Evolutionary conservation across 2,113 vertebrate species (phyloP).

Genomic region (Bolborhynchus lineola): DNA sequence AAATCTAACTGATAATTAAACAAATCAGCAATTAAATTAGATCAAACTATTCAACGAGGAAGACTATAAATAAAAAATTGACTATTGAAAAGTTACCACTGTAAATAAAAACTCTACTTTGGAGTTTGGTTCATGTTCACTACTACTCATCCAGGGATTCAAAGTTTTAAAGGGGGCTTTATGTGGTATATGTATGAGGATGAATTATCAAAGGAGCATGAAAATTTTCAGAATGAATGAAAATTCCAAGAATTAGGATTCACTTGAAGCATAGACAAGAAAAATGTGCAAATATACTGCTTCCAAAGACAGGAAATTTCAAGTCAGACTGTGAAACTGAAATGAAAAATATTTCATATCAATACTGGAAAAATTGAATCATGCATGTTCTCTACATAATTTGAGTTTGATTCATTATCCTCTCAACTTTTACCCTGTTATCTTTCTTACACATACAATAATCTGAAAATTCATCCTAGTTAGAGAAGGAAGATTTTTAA

Average conservation of each 20-base stretch:
- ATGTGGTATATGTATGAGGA: not conserved
- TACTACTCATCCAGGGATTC: not conserved
- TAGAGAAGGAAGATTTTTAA: not conserved
- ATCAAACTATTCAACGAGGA: not conserved
- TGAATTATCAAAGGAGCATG: not conserved
- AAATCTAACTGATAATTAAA: not conserved
- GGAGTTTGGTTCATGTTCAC: not conserved
- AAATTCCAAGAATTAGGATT: slow-evolving; percentile 20
- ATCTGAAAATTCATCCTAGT: not conserved
- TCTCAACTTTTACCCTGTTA: not conserved
- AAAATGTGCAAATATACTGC: not conserved
- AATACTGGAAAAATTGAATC: slow-evolving; percentile 17
- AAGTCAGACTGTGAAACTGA: not conserved
- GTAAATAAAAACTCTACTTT: not conserved
- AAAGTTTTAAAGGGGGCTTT: not conserved
- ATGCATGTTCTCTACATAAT: not conserved
- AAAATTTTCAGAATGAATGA: not conserved
- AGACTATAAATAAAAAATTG: not conserved
- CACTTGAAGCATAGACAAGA: not conserved
- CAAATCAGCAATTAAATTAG: not conserved
- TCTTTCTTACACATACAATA: not conserved
- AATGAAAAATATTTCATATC: not conserved
- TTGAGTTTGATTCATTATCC: not conserved
- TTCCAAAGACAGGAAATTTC: not conserved
- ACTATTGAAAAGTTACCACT: not conserved